Evolutionary conservation across 1,140 invertebrate genomes (phyloP), one percentile per base, ranked within the genome.

Genomic region (Drosophila suzukii): DNA sequence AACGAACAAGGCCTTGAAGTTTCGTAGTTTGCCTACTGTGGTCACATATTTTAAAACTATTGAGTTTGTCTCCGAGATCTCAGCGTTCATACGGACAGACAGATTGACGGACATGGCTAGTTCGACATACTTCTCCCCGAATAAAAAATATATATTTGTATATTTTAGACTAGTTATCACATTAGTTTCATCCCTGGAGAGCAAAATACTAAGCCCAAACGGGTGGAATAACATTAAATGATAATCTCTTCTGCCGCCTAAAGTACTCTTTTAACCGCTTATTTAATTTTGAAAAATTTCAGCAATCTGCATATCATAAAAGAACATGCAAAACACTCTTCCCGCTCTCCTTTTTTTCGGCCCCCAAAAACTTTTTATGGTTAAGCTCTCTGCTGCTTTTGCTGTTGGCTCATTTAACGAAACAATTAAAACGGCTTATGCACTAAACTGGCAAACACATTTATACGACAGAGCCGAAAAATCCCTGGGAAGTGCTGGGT

Each of bases 401-500:
- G 65, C 44, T 75, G 72, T 59, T 49, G 75, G 71, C 75, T 86
- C 83, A 88, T 86, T 86, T 86, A 88, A 86, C 82, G 79, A 86
- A 86, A 86, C 83, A 86, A 86, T 86, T 86, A 86, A 86, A 86
- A 76, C 70, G 83, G 82, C 82, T 86, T 86, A 83, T 79, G 83
- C 79, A 70, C 63, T 72, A 78, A 77, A 77, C 53, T 77, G 74
- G 74, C 63, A 62, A 77, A 77, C 74, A 77, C 75, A 76, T 68
- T 77, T 77, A 77, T 77, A 74, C 75, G 63, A 70, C 74, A 77
- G 41, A 68, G 54, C 51, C 30, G 62, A 68, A 68, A 76, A 77
- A 76, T 68, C 47, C 54, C 53, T 66, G 53, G 34, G 46, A 75
- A 70, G 73, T 62, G 61, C 24, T 7, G 34, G 27, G 27, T 27